Evolutionary conservation across 1,140 invertebrate species (phyloP), one percentile per base, ranked within the genome.

Genomic region (Diorhabda carinulata): DNA sequence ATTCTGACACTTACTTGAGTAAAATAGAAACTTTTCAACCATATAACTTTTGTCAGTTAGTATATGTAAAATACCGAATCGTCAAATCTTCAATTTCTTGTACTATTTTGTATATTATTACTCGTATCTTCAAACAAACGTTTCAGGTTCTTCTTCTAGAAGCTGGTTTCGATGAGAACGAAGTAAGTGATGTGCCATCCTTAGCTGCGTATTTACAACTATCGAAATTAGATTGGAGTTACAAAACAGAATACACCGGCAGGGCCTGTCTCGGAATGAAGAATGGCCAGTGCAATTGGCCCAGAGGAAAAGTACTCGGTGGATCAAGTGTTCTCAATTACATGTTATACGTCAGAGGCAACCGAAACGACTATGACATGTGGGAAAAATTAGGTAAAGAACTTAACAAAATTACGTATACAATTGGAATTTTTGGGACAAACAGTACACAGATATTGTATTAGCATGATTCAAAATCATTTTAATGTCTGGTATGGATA

Each of bases 281-380:
- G 73, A 88, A 89, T 61, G 87, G 88, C 58, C 84, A 90, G 47
- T 94, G 92, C 79, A 93, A 92, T 75, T 94, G 92, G 92, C 91
- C 93, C 0, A 81, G 92, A 56, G 92, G 92, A 7, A 94, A 93
- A 78, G 91, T 94, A 0, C 82, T 95, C 0, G 96, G 96, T 2
- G 96, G 96, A 1, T 95, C 92, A 1, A 93, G 91, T 59, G 93
- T 94, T 0, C 83, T 98, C 0, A 98, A 98, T 79, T 97, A 97
- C 74, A 97, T 98, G 96, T 86, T 97, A 0, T 98, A 98, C 79
- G 93, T 96, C 0, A 83, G 96, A 71, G 96, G 91, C 60, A 92
- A 90, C 81, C 86, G 83, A 72, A 82, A 87, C 45, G 96, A 98
- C 78, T 98, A 95, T 77, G 93, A 98, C 77, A 83, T 90, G 43